Base-by-base conservation (phyloP, 1,140 invertebrate species). In the Phocides pigmalion region DNA sequence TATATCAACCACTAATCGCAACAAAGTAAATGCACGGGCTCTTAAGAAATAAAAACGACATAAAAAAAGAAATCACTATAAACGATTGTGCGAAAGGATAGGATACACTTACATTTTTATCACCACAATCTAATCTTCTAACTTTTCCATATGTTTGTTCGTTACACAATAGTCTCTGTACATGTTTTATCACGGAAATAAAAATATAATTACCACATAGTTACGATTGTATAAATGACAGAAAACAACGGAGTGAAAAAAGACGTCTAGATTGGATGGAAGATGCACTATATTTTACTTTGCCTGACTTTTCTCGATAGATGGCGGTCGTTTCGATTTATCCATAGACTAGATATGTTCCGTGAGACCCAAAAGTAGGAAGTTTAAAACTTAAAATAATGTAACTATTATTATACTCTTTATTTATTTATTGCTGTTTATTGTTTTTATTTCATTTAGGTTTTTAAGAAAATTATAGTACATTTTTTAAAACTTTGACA, bases 231-330 rank as follows among this genome's bases (percentile, higher is more conserved):
- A 80, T 56, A 76, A 81, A 76, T 83, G 82, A 85, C 82, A 88
- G 80, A 86, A 87, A 89, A 87, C 78, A 87, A 79, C 75, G 78
- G 76, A 84, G 79, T 84, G 77, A 76, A 84, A 87, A 81, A 83
- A 87, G 80, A 86, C 80, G 84, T 87, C 82, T 81, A 67, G 70
- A 73, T 77, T 69, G 79, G 79, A 76, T 79, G 83, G 78, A 86
- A 71, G 75, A 80, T 78, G 68, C 78, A 84, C 76, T 79, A 71
- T 72, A 80, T 68, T 77, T 78, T 71, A 80, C 69, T 77, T 78
- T 71, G 58, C 66, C 72, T 53, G 63, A 66, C 17, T 44, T 63
- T 62, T 37, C 37, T 50, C 83, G 65, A 72, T 66, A 89, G 86
- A 89, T 87, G 86, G 82, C 83, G 76, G 53, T 53, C 17, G 37